Percentiles rank a stretch among this genome's conserved stretches.
These are phyloP conservation scores for Pantherophis alleghaniensis DNA, from an alignment of 2,797 vertebrate genomes.

Conservation along the genomic window DNA sequence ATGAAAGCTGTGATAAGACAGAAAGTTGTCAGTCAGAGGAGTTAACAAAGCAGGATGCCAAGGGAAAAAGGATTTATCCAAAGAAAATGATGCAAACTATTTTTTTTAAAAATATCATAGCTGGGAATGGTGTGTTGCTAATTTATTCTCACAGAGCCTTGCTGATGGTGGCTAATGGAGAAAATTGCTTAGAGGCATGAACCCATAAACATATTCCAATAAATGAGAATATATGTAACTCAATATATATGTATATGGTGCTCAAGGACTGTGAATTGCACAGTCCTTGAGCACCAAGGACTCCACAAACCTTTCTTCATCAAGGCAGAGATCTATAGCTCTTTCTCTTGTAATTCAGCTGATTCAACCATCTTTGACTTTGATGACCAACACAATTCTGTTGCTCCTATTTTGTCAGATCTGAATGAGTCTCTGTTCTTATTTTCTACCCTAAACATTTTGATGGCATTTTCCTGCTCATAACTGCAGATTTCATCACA, in stretches of 20 bases:
- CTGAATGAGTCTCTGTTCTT: not conserved
- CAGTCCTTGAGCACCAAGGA: not conserved
- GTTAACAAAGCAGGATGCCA: constrained; percentile 57
- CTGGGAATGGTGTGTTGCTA: constrained; percentile 38
- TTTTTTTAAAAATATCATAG: constrained; percentile 40
- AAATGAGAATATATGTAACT: not conserved
- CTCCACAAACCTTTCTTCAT: not conserved
- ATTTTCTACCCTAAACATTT: not conserved
- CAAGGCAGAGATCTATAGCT: not conserved
- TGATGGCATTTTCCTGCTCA: not conserved
- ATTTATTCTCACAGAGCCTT: constrained; percentile 36
- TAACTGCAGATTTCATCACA: not conserved
- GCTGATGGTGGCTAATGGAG: constrained; percentile 1
- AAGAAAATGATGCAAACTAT: constrained; percentile 58
- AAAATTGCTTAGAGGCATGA: not conserved
- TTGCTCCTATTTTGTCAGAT: not conserved
- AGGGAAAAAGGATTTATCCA: constrained; percentile 58
- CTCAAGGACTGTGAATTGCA: not conserved
- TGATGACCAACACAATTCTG: not conserved
- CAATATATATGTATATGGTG: not conserved
- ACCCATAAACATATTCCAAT: not conserved
- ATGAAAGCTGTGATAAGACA: constrained; percentile 59
- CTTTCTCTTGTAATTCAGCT: not conserved
- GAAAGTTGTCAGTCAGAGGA: constrained; percentile 65
- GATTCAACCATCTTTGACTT: not conserved